These are phyloP conservation scores for Neomonachus schauinslandi DNA, from an alignment of 2,113 vertebrate genomes.

Conservation along the genomic window DNA sequence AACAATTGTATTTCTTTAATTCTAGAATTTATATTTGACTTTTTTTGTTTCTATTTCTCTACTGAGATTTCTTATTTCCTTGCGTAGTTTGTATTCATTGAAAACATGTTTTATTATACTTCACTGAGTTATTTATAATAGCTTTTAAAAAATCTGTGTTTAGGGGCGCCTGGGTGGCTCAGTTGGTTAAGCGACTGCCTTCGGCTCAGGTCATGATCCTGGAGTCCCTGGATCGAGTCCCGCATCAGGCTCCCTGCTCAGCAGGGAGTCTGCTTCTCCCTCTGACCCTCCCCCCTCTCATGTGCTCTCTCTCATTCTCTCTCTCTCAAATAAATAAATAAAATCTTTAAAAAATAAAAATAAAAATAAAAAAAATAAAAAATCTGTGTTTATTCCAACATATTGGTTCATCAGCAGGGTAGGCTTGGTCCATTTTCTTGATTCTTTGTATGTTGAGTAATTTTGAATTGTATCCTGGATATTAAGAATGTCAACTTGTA, in stretches of 20 bases:
- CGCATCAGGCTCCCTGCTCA: too few relatives aligned
- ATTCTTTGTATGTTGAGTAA: not conserved
- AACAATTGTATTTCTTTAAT: constrained; percentile 10
- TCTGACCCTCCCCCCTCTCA: too few relatives aligned
- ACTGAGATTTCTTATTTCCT: not conserved
- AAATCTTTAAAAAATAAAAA: too few relatives aligned
- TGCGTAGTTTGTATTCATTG: not conserved
- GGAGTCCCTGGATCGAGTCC: too few relatives aligned
- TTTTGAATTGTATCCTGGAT: not conserved
- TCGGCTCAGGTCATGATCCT: too few relatives aligned
- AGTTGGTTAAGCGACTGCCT: too few relatives aligned
- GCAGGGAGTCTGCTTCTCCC: too few relatives aligned
- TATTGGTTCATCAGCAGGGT: not conserved
- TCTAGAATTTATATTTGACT: not conserved
- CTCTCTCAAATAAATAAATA: too few relatives aligned
- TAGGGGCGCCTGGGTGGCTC: too few relatives aligned
- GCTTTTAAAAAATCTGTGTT: not conserved
- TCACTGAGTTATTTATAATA: not conserved
- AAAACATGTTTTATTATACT: not conserved
- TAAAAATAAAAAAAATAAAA: not conserved
- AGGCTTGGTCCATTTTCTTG: not conserved
- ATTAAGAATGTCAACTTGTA: not conserved
- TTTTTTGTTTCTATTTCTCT: not conserved
- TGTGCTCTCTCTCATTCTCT: too few relatives aligned
- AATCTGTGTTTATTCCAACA: not conserved